phyloP scores from a whole-genome alignment of 2,888 invertebrate genomes.

The Petrolisthes manimaculis region DNA sequence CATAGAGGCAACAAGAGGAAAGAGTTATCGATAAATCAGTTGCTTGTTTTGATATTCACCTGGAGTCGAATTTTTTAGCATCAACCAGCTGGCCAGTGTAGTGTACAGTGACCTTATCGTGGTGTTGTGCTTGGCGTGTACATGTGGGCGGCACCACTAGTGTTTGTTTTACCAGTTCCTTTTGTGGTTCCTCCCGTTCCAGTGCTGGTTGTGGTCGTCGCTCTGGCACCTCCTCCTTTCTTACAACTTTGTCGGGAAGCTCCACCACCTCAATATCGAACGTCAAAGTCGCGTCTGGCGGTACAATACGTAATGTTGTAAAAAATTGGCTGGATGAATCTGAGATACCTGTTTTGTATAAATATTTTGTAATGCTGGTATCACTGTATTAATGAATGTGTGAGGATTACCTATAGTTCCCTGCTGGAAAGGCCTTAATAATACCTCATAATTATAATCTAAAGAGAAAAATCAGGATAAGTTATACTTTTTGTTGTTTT shows the following conservation, averaged over 20 bases:
- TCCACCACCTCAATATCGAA: constrained; percentile 94
- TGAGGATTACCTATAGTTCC: too few relatives aligned
- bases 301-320: background rate
- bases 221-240: constrained; percentile 24
- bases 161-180: constrained; percentile 47
- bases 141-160: constrained; percentile 52
- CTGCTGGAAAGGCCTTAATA: too few relatives aligned
- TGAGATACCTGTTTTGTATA: too few relatives aligned
- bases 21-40: background rate
- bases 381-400: too few relatives aligned
- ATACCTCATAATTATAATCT: too few relatives aligned
- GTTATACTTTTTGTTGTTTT: too few relatives aligned
- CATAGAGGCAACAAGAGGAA: background rate
- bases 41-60: constrained; percentile 22
- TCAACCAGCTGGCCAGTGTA: constrained; percentile 58
- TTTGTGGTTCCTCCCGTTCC: background rate
- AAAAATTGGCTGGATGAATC: too few relatives aligned
- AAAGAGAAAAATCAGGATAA: too few relatives aligned
- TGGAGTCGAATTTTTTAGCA: constrained; percentile 60
- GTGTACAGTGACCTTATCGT: constrained; percentile 58
- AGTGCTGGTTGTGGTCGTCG: constrained; percentile 28
- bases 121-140: constrained; percentile 20
- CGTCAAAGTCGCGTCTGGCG: constrained; percentile 80
- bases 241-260: constrained; percentile 72
- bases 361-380: too few relatives aligned